Conservation (phyloP, 2,888 invertebrate species). For the Auanema sp. region DNA sequence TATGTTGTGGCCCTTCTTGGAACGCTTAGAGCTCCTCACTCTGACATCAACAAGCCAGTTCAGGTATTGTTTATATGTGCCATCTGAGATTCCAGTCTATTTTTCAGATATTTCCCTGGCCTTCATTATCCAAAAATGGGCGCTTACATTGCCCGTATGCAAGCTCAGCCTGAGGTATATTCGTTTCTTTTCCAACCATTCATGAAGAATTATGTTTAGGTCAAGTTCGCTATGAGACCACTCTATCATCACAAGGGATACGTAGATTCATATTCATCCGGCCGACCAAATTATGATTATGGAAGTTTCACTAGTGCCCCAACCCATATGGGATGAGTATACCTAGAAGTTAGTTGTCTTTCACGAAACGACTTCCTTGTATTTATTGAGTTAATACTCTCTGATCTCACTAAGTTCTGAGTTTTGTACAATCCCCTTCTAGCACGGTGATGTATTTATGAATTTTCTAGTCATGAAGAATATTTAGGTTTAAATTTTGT, state of each 20-base stretch:
- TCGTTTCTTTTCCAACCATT: background rate
- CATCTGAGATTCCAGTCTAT: too few relatives aligned
- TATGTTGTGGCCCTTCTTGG: constrained; percentile 53
- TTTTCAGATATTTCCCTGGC: constrained; percentile 44
- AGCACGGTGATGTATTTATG: too few relatives aligned
- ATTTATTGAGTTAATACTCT: too few relatives aligned
- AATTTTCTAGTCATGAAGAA: too few relatives aligned
- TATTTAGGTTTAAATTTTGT: too few relatives aligned
- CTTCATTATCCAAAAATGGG: constrained; percentile 51
- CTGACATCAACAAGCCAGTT: constrained; percentile 32
- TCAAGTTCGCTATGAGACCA: constrained; percentile 49
- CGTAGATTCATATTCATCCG: constrained; percentile 44
- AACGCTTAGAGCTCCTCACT: constrained; percentile 49
- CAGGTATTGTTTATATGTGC: constrained; percentile 13
- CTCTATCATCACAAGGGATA: constrained; percentile 49
- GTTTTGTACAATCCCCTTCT: too few relatives aligned
- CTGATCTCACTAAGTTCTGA: too few relatives aligned
- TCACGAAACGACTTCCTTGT: too few relatives aligned
- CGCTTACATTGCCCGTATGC: constrained; percentile 54
- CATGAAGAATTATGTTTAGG: constrained; percentile 24
- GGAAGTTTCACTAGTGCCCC: constrained; percentile 29
- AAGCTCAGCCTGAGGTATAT: constrained; percentile 43
- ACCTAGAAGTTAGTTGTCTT: too few relatives aligned
- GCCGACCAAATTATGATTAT: constrained; percentile 51
- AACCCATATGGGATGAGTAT: too few relatives aligned